phyloP scores from a whole-genome alignment of 2,888 invertebrate species.

The Macrosiphum euphorbiae region DNA sequence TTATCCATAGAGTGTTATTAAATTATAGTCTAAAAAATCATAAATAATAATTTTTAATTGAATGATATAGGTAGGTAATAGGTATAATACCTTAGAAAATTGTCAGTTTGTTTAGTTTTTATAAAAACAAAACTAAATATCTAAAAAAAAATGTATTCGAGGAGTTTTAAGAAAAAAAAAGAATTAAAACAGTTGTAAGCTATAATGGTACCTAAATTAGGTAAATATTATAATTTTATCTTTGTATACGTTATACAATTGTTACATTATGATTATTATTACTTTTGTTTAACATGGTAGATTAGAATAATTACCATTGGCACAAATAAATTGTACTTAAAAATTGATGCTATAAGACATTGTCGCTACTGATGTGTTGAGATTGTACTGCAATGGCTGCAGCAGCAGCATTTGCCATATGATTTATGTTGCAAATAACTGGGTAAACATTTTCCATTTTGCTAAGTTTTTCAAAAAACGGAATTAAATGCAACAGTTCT shows the following conservation, averaged over 20 bases:
- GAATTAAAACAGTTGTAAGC: not conserved
- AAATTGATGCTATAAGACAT: conserved; percentile 58
- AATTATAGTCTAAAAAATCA: not conserved
- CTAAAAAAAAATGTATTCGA: not conserved
- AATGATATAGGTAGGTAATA: not conserved
- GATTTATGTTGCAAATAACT: conserved; percentile 92
- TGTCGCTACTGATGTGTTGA: conserved; percentile 32
- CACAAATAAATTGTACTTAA: conserved; percentile 61
- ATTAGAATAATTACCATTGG: conserved; percentile 45
- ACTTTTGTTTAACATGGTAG: conserved; percentile 41
- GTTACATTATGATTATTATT: conserved; percentile 41
- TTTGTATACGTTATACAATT: conserved; percentile 41
- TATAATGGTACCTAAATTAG: conserved; percentile 40
- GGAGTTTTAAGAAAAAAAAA: conserved; percentile 20
- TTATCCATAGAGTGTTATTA: not conserved
- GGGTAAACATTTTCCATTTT: conserved; percentile 97
- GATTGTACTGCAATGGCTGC: conserved; percentile 27
- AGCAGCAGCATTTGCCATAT: conserved; percentile 77
- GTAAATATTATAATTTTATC: conserved; percentile 31
- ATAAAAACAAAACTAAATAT: conserved; percentile 1
- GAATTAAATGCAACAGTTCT: conserved; percentile 96
- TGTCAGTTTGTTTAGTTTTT: not conserved
- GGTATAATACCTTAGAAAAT: not conserved
- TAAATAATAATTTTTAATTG: not conserved
- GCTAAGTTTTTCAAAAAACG: conserved; percentile 97